These are phyloP conservation scores for Euzetes globulus DNA, from an alignment of 2,888 invertebrate species.

Conservation along the genomic window DNA sequence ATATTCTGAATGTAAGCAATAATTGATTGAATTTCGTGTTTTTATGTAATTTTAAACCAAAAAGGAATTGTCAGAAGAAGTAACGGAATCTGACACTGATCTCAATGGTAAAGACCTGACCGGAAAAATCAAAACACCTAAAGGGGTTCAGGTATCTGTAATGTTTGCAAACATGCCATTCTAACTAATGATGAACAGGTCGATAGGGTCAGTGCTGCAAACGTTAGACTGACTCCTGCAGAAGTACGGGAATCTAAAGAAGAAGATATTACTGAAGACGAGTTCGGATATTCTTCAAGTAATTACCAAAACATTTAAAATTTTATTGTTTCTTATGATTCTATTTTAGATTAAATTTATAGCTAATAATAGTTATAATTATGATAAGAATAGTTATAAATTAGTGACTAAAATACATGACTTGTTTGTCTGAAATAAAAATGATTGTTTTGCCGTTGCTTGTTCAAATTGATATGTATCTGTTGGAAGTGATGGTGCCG, in stretches of 20 bases:
- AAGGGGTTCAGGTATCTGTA: slow-evolving; percentile 4
- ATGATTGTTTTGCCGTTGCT: too few relatives aligned
- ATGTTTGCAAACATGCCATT: not conserved
- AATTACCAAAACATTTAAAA: slow-evolving; percentile 51
- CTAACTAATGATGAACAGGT: slow-evolving; percentile 55
- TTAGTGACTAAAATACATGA: too few relatives aligned
- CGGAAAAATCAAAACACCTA: not conserved
- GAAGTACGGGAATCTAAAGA: slow-evolving; percentile 62
- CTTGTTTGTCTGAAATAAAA: too few relatives aligned
- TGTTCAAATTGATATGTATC: too few relatives aligned
- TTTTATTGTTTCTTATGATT: not conserved
- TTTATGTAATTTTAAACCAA: not conserved
- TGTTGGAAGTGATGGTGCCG: too few relatives aligned
- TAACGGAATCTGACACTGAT: not conserved
- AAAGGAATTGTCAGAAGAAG: slow-evolving; percentile 2
- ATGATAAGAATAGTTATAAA: not conserved
- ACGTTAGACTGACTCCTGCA: slow-evolving; percentile 60
- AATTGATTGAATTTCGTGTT: not conserved
- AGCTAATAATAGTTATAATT: not conserved
- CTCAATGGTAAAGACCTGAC: not conserved
- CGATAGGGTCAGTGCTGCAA: slow-evolving; percentile 78
- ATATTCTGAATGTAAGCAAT: not conserved
- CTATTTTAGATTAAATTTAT: not conserved
- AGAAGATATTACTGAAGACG: slow-evolving; percentile 46
- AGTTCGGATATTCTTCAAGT: slow-evolving; percentile 85